phyloP scores from a whole-genome alignment of 2,113 vertebrate genomes.

The Picathartes gymnocephalus region DNA sequence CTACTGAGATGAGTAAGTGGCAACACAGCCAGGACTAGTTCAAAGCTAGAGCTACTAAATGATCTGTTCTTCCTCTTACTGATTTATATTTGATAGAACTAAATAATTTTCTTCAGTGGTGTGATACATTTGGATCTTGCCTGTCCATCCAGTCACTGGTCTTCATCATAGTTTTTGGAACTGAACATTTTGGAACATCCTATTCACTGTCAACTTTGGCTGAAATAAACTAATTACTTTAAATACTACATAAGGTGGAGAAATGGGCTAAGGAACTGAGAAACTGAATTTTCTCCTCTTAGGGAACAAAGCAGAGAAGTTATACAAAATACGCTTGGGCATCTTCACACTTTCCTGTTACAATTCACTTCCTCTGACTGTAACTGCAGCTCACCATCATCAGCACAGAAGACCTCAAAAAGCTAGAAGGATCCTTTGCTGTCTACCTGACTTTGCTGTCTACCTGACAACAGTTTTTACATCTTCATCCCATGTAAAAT shows the following conservation, averaged over 20 bases:
- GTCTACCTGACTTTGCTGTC: neutral
- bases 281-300: neutral
- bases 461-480: neutral
- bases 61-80: neutral
- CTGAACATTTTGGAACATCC: neutral
- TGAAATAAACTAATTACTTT: neutral
- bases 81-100: neutral
- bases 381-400: neutral
- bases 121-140: neutral
- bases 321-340: neutral
- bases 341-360: neutral
- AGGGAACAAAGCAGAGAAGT: neutral
- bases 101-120: neutral
- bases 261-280: neutral
- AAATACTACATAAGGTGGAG: neutral
- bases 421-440: neutral
- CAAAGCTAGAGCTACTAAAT: neutral
- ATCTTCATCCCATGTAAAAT: neutral
- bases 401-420: neutral
- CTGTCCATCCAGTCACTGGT: neutral
- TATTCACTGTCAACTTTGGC: neutral
- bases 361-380: neutral
- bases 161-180: neutral
- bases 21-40: neutral
- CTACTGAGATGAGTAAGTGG: neutral